These are phyloP conservation scores for Arbacia lixula DNA, from an alignment of 53 echinoderm and acorn worm genomes.

Conservation along the genomic window DNA sequence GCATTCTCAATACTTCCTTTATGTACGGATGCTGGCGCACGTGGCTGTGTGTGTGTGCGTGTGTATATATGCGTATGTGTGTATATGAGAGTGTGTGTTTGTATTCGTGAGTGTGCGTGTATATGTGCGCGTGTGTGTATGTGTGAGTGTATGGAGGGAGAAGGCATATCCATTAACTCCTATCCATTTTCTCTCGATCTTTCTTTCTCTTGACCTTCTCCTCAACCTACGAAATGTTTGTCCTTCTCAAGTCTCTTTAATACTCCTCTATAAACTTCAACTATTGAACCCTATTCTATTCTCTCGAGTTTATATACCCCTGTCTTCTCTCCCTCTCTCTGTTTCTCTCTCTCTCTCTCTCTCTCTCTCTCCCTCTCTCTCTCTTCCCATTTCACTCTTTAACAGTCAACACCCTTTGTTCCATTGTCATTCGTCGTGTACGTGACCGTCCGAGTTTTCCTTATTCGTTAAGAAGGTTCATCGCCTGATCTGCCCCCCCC, in stretches of 20 bases:
- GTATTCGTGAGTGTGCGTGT: too few relatives aligned
- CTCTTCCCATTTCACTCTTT: neutral
- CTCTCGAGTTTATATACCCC: neutral
- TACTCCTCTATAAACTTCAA: too few relatives aligned
- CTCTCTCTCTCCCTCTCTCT: neutral
- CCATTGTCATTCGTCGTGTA: neutral
- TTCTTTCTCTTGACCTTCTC: neutral
- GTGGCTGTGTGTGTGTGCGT: too few relatives aligned
- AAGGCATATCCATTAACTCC: too few relatives aligned
- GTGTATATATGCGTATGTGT: too few relatives aligned
- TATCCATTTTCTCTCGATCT: neutral
- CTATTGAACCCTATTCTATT: neutral
- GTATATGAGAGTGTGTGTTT: too few relatives aligned
- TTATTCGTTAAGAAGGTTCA: too few relatives aligned
- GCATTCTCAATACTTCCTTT: too few relatives aligned
- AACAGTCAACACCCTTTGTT: neutral
- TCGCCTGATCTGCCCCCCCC: neutral
- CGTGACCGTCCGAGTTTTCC: neutral
- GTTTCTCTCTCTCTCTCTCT: neutral
- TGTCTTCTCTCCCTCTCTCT: too few relatives aligned
- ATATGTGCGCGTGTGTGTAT: too few relatives aligned
- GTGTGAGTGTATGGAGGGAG: too few relatives aligned
- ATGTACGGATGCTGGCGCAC: too few relatives aligned
- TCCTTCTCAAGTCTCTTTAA: neutral
- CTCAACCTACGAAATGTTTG: neutral